Conservation (phyloP, 2,888 invertebrate species). For the Lepas anatifera region DNA sequence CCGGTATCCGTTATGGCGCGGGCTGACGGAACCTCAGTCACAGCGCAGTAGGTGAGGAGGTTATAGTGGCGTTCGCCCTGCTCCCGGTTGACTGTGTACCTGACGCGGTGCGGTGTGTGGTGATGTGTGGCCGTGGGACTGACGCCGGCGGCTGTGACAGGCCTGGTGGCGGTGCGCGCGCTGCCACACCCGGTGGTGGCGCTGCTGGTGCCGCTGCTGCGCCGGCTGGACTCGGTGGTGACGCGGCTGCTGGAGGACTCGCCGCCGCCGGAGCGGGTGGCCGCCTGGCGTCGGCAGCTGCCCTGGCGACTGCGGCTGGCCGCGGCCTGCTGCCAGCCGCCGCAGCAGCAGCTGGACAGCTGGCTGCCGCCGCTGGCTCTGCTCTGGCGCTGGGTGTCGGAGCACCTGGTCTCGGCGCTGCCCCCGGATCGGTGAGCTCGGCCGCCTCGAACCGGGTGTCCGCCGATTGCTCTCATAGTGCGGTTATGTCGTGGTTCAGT, state of each 20-base stretch:
- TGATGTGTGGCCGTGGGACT: too few relatives aligned
- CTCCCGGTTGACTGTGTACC: too few relatives aligned
- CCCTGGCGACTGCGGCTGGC: background rate
- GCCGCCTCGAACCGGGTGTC: too few relatives aligned
- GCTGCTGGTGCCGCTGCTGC: slow-evolving; percentile 1
- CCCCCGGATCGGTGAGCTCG: too few relatives aligned
- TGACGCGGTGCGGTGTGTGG: too few relatives aligned
- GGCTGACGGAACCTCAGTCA: too few relatives aligned
- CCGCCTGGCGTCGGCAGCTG: background rate
- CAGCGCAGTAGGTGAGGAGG: too few relatives aligned
- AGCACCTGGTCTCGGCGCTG: slow-evolving; percentile 16
- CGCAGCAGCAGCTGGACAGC: background rate
- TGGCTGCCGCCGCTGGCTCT: slow-evolving; percentile 21
- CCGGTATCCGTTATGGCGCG: too few relatives aligned
- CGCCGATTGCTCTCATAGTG: too few relatives aligned
- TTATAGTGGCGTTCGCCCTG: too few relatives aligned
- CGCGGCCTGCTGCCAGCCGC: background rate
- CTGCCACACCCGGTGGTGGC: background rate
- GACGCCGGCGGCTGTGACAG: too few relatives aligned
- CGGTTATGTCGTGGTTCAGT: too few relatives aligned
- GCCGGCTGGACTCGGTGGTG: background rate
- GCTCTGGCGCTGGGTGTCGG: slow-evolving; percentile 23
- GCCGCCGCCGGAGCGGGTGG: background rate
- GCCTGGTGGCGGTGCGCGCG: background rate
- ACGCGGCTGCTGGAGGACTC: background rate